Evolutionary conservation across 2,888 invertebrate species (phyloP).

Genomic region (Troilus luridus): DNA sequence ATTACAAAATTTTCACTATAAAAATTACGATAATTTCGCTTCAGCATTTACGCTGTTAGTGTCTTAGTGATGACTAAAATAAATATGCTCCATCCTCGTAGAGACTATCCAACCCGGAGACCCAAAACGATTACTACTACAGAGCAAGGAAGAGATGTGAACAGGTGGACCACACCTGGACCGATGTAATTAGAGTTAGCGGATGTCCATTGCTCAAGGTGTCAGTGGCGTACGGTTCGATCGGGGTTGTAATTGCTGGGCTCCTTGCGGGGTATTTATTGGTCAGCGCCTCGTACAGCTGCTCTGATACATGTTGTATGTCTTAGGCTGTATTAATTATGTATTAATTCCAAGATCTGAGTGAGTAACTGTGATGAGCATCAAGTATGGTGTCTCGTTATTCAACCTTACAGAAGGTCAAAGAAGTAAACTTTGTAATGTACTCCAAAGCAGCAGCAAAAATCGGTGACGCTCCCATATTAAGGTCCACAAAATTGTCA

Average conservation of each 20-base stretch:
- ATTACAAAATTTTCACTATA: too few species aligned
- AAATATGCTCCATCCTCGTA: too few species aligned
- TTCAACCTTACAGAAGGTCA: too few species aligned
- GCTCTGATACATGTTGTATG: not conserved
- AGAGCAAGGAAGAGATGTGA: not conserved
- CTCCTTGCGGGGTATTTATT: not conserved
- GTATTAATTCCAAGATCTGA: not conserved
- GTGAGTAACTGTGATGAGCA: not conserved
- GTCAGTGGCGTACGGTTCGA: constrained; percentile 16
- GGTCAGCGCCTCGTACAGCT: not conserved
- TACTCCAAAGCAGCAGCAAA: too few species aligned
- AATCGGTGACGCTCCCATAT: too few species aligned
- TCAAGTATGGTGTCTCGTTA: not conserved
- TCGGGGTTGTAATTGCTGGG: not conserved
- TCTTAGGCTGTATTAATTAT: not conserved
- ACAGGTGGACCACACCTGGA: constrained; percentile 31
- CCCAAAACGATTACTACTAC: too few species aligned
- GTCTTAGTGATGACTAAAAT: too few species aligned
- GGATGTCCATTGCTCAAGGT: constrained; percentile 39
- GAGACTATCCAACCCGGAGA: too few species aligned
- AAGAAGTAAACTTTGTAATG: too few species aligned
- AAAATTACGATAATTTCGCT: too few species aligned
- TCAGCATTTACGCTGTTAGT: too few species aligned
- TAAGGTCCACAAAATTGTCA: too few species aligned
- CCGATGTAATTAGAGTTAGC: constrained; percentile 10